Base-by-base conservation (phyloP, 2,797 vertebrate genomes). In the Threskiornis aethiopicus region DNA sequence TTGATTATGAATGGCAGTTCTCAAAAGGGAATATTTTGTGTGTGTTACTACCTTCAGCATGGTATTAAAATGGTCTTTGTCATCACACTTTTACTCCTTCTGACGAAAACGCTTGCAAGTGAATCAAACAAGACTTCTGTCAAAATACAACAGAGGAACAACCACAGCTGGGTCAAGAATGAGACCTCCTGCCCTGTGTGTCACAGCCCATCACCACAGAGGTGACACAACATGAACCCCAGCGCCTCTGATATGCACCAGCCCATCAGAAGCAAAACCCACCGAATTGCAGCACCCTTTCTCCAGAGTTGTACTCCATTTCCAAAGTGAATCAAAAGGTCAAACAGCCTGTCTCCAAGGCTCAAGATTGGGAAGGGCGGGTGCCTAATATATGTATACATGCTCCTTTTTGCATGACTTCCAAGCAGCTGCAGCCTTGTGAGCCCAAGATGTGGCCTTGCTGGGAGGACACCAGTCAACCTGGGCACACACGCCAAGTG, bases 231-330 rank as follows among this genome's bases (percentile, higher is more conserved):
- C n/a, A 62, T 0, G 3, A 31, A 61, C 3, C 14, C 51, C 49
- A 62, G 1, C 1, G 1, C 26, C 33, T 84, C 64, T 9, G 20
- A 24, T 5, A 16, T 0, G 1, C 66, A 35, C 16, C 29, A 88
- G 16, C 28, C 57, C 35, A 39, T 4, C 39, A 49, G 28, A 37
- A 82, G 46, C 46, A 80, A 88, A 90, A 21, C 39, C 11, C 54
- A 47, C 21, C 1, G 2, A 55, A 58, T 0, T 10, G 20, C 65
- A 49, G 49, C 1, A 2, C 21, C 16, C 35, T 42, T 59, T 55
- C 42, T 28, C 35, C 12, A 13, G 42, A 25, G 7, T 8, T 4
- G 0, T 6, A 16, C 17, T 42, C 15, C 0, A 0, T 24, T 84
- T 58, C 46, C 39, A 65, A 64, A 54, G 46, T 1, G 2, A 42